Evolutionary conservation across 2,797 vertebrate species (phyloP).

Genomic region (Sparidentex hasta): DNA sequence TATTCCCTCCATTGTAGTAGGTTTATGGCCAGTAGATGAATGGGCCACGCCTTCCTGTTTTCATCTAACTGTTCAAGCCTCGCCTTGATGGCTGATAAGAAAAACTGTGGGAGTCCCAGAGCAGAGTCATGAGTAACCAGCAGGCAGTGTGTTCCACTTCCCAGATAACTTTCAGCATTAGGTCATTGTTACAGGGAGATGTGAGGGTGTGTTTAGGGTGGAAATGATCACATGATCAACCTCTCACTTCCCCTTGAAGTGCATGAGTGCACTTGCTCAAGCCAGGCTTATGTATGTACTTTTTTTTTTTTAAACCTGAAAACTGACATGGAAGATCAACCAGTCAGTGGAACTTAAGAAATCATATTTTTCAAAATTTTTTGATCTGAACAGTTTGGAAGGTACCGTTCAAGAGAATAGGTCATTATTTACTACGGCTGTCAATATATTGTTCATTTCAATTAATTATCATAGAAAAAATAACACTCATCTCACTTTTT

Average conservation of each 20-base stretch:
- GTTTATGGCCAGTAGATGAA: conserved; percentile 23
- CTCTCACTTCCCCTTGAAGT: conserved; percentile 49
- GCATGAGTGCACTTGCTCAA: not conserved
- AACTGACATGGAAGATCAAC: not conserved
- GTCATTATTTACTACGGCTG: not conserved
- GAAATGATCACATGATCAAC: conserved; percentile 36
- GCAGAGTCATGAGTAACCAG: conserved; percentile 24
- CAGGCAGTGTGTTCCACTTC: conserved; percentile 19
- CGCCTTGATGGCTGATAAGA: conserved; percentile 27
- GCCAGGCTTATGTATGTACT: not conserved
- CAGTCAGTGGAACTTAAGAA: not conserved
- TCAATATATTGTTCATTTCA: too few relatives aligned
- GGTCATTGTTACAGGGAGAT: conserved; percentile 25
- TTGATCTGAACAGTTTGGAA: not conserved
- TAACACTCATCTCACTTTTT: too few relatives aligned
- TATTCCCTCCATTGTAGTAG: conserved; percentile 9
- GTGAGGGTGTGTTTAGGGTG: conserved; percentile 1
- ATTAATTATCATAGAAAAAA: too few relatives aligned
- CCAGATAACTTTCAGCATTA: conserved; percentile 42
- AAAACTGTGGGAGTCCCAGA: conserved; percentile 30
- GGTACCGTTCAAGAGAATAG: not conserved
- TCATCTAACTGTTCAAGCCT: conserved; percentile 14
- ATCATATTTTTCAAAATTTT: not conserved
- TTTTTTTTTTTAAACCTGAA: not conserved
- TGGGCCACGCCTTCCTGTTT: conserved; percentile 4